Percentiles rank a stretch among this genome's conserved stretches.
Conservation (phyloP, 2,888 invertebrate species). For the Cotesia congregata region DNA sequence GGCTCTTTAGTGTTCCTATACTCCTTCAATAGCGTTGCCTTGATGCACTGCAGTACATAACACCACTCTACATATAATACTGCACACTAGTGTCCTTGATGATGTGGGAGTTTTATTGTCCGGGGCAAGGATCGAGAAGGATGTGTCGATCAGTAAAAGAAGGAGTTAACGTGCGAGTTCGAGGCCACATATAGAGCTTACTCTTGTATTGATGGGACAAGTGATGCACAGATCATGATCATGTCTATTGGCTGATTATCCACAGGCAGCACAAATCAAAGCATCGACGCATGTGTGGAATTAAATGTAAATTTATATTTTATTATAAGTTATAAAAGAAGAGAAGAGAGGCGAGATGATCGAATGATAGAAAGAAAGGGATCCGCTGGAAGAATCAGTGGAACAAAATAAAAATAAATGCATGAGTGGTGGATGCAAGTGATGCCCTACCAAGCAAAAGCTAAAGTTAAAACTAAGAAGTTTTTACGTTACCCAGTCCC, state of each 20-base stretch:
- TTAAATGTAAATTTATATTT: constrained; percentile 25
- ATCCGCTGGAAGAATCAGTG: constrained; percentile 43
- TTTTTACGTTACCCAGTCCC: constrained; percentile 65
- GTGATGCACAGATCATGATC: constrained; percentile 24
- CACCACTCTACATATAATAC: too few species aligned
- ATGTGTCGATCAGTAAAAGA: constrained; percentile 35
- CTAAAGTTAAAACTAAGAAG: constrained; percentile 21
- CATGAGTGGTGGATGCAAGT: constrained; percentile 58
- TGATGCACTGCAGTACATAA: neutral
- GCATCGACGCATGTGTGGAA: constrained; percentile 16
- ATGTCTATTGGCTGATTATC: constrained; percentile 39
- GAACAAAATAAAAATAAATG: constrained; percentile 63
- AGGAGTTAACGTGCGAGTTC: constrained; percentile 6
- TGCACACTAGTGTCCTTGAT: neutral
- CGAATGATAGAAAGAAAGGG: constrained; percentile 35
- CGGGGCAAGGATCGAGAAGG: neutral
- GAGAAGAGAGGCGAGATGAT: constrained; percentile 21
- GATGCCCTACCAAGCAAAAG: constrained; percentile 54
- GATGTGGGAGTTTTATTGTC: constrained; percentile 8
- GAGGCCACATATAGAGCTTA: neutral
- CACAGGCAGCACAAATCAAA: constrained; percentile 38
- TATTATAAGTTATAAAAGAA: neutral
- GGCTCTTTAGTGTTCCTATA: constrained; percentile 25
- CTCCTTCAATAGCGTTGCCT: neutral
- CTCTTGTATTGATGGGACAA: neutral